Conservation (phyloP, 2,113 vertebrate genomes). For the Gymnorhina tibicen region DNA sequence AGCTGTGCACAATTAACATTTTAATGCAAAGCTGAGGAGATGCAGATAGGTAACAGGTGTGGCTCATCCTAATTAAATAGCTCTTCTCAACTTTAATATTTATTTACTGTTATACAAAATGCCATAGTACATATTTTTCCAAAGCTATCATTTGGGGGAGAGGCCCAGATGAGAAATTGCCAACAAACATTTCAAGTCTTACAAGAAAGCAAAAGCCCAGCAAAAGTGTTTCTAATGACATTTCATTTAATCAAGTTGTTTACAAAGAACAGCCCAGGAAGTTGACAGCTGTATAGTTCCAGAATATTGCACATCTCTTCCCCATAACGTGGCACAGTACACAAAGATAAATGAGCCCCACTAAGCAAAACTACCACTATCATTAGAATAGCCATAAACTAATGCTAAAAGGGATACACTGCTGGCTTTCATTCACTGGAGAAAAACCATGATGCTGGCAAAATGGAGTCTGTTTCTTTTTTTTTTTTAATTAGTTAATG, state of each 20-base stretch:
- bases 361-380: background rate
- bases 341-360: background rate
- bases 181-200: background rate
- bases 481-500: conserved; percentile 5
- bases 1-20: conserved; percentile 52
- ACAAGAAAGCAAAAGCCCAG: background rate
- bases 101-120: conserved; percentile 26
- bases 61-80: conserved; percentile 24
- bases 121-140: background rate
- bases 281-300: background rate
- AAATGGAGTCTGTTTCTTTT: background rate
- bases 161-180: background rate
- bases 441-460: background rate
- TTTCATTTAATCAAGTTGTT: background rate
- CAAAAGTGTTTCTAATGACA: background rate
- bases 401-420: background rate
- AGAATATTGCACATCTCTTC: background rate
- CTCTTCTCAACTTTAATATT: conserved; percentile 27
- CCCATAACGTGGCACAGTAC: background rate
- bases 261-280: background rate
- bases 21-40: conserved; percentile 28
- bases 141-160: background rate
- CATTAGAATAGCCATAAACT: background rate
- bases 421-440: background rate
- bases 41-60: conserved; percentile 42